Evolutionary conservation across 2,113 vertebrate species (phyloP).

Genomic region (Tapirus terrestris): DNA sequence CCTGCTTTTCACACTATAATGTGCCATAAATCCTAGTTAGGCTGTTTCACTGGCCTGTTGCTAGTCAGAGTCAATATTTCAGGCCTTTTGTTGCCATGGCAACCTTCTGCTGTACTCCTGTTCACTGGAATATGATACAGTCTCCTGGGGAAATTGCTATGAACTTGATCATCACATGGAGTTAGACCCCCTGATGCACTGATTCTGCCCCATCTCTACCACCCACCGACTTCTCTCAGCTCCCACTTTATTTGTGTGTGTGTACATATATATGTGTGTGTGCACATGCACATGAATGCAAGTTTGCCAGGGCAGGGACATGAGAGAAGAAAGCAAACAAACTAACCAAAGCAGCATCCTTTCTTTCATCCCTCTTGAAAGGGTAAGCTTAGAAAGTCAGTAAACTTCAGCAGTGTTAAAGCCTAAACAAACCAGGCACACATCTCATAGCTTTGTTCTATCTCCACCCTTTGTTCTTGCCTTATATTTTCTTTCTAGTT

Average conservation of each 20-base stretch:
- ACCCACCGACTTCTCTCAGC: not conserved
- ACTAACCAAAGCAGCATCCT: not conserved
- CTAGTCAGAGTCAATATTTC: conserved; percentile 87
- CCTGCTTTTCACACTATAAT: conserved; percentile 89
- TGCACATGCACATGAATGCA: accelerated
- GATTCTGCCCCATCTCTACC: conserved; percentile 21
- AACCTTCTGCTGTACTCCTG: conserved; percentile 80
- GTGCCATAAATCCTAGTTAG: conserved; percentile 90
- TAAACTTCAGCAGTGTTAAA: conserved; percentile 52
- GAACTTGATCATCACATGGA: conserved; percentile 76
- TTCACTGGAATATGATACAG: conserved; percentile 80
- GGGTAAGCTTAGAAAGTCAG: not conserved
- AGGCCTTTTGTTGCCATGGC: conserved; percentile 85
- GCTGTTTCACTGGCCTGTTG: conserved; percentile 85
- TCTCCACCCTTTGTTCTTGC: not conserved
- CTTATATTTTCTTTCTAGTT: not conserved
- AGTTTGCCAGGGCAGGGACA: not conserved
- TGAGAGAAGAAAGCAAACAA: not conserved
- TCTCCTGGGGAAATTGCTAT: conserved; percentile 78
- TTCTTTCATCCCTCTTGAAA: conserved; percentile 50
- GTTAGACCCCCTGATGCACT: conserved; percentile 52
- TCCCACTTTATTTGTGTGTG: not conserved
- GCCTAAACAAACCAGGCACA: conserved; percentile 45
- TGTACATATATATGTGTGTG: not conserved
- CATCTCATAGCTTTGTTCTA: conserved; percentile 38